phyloP scores from a whole-genome alignment of 2,113 vertebrate genomes.

The Gymnorhina tibicen region DNA sequence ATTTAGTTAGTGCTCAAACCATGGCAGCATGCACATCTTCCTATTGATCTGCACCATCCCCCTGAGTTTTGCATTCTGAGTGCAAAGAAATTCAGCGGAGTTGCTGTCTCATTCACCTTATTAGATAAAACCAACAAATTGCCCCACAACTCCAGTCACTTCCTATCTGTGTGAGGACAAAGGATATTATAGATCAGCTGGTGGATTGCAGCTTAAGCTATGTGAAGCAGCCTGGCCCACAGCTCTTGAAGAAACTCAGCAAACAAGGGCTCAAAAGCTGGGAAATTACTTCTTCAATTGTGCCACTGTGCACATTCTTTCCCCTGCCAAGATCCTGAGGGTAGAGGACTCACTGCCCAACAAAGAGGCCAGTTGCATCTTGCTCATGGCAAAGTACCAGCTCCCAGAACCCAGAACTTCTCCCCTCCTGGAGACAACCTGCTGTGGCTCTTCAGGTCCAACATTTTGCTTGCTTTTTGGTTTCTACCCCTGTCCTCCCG shows the following conservation, averaged over 20 bases:
- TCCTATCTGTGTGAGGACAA: background rate
- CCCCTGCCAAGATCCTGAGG: background rate
- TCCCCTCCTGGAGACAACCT: rapidly evolving
- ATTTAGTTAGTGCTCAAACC: background rate
- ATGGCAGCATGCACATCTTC: background rate
- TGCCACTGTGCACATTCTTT: background rate
- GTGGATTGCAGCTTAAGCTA: background rate
- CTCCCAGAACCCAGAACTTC: background rate
- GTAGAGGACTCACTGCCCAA: background rate
- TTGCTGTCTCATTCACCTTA: background rate
- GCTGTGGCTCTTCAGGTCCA: background rate
- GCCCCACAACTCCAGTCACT: background rate
- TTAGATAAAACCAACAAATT: background rate
- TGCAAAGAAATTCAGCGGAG: background rate
- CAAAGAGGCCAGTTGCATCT: background rate
- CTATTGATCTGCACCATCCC: background rate
- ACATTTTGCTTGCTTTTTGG: background rate
- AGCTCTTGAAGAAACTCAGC: background rate
- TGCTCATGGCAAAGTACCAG: background rate
- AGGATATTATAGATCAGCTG: background rate
- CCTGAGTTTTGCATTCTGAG: background rate
- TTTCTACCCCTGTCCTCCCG: background rate
- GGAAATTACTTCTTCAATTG: background rate
- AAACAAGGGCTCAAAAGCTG: background rate
- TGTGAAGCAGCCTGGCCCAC: background rate